phyloP scores from a whole-genome alignment of 2,888 invertebrate genomes.

The Kuschelorhynchus macadamiae region DNA sequence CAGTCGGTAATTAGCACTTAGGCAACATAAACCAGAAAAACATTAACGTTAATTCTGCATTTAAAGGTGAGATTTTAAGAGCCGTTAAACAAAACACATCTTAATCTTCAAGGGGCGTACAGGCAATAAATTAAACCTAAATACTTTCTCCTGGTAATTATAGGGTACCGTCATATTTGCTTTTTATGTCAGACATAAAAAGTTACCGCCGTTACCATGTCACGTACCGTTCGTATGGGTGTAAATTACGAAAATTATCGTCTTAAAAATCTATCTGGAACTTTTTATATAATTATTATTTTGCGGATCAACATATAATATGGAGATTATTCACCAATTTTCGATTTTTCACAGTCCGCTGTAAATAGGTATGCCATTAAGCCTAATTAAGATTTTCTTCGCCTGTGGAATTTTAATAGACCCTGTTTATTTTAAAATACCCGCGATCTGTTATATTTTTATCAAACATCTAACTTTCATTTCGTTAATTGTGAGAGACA shows the following conservation, averaged over 20 bases:
- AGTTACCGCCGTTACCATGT: slow-evolving; percentile 21
- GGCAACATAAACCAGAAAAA: too few species aligned
- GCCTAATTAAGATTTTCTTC: slow-evolving; percentile 34
- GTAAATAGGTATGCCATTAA: slow-evolving; percentile 24
- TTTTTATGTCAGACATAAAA: slow-evolving; percentile 35
- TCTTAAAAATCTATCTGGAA: slow-evolving; percentile 23
- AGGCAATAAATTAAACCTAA: slow-evolving; percentile 46
- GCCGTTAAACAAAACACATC: slow-evolving; percentile 33
- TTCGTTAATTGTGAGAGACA: too few species aligned
- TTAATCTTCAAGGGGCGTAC: slow-evolving; percentile 40
- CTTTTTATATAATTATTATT: neutral
- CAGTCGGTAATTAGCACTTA: too few species aligned
- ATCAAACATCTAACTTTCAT: too few species aligned
- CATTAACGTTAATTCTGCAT: too few species aligned
- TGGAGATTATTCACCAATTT: slow-evolving; percentile 34
- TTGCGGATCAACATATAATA: slow-evolving; percentile 27
- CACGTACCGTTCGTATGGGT: slow-evolving; percentile 27
- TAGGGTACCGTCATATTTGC: slow-evolving; percentile 37
- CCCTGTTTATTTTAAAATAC: too few species aligned
- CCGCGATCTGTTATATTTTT: too few species aligned
- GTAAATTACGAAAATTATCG: slow-evolving; percentile 31
- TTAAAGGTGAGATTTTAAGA: too few species aligned
- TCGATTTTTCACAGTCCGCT: slow-evolving; percentile 38
- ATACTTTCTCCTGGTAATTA: slow-evolving; percentile 47
- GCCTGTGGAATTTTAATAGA: too few species aligned